Evolutionary conservation across 2,113 vertebrate species (phyloP).

Genomic region (Zosterops japonicus): DNA sequence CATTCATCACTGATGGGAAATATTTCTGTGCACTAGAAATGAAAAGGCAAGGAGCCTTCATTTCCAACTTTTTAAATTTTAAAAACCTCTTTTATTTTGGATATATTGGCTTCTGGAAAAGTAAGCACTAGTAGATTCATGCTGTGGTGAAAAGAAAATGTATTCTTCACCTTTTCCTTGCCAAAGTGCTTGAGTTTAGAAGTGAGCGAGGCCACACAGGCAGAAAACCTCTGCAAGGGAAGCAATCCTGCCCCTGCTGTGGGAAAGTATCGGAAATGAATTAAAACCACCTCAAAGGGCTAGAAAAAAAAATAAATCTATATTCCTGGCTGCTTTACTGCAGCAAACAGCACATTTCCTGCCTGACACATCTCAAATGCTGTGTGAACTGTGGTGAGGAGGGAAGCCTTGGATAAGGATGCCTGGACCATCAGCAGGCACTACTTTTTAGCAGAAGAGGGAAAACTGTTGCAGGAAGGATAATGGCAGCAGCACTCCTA

Average conservation of each 20-base stretch:
- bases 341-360: background rate
- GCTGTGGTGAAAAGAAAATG: background rate
- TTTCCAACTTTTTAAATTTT: background rate
- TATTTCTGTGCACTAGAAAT: background rate
- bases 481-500: fast-evolving
- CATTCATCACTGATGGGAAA: background rate
- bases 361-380: background rate
- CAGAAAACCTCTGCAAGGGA: background rate
- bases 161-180: background rate
- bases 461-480: background rate
- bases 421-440: background rate
- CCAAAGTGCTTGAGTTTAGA: background rate
- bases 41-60: background rate
- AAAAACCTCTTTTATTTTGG: background rate
- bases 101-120: background rate
- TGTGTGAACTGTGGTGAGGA: background rate
- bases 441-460: background rate
- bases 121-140: background rate
- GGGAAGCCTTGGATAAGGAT: background rate
- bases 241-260: background rate
- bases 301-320: background rate
- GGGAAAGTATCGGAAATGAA: background rate
- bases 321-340: background rate
- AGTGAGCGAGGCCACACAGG: background rate
- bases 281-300: background rate